Base-by-base conservation (phyloP, 2,797 vertebrate genomes). In the Tenualosa ilisha region DNA sequence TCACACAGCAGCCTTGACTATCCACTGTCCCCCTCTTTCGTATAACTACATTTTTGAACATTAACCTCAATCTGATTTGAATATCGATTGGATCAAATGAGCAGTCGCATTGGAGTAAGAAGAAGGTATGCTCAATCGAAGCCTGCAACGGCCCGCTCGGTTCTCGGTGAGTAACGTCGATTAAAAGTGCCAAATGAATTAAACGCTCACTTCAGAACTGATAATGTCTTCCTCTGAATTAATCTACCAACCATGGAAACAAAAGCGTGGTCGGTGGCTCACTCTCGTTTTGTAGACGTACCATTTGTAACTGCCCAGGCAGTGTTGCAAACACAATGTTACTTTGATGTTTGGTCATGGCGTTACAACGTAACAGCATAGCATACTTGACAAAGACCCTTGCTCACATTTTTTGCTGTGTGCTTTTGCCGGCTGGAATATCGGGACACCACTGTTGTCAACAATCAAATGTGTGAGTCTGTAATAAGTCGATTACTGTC, bases 141-240 rank as follows among this genome's bases (percentile, higher is more conserved):
- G 87, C 63, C 31, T 81, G 81, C 72, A 87, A 81, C 86, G 86
- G 87, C 86, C 72, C 89, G 86, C 86, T 87, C 82, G 82, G 82
- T 84, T 87, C 84, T 85, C 86, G 89, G 89, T 89, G 84, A 85
- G 20, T 49, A 83, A 56, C 40, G 49, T n/a, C 1, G 84, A 56
- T 40, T 53, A 49, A 59, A 79, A 79, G 72, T 79, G 72, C 15
- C 72, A 79, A 79, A 79, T 46, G 2, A 43, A 79, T 43, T 79
- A 79, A 79, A 43, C 72, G 40, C 8, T 40, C 6, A 22, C 37
- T 46, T 79, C 8, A 43, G 6, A 46, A 22, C 17, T 46, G 7
- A 15, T 8, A 20, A 79, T 79, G 31, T 79, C 0, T 79, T 22
- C 17, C 17, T 79, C 37, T 46, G 17, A 79, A 79, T 79, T 46